Evolutionary conservation across 2,113 vertebrate genomes (phyloP), one percentile per base, ranked within the genome.

Genomic region (Poecilia latipinna): DNA sequence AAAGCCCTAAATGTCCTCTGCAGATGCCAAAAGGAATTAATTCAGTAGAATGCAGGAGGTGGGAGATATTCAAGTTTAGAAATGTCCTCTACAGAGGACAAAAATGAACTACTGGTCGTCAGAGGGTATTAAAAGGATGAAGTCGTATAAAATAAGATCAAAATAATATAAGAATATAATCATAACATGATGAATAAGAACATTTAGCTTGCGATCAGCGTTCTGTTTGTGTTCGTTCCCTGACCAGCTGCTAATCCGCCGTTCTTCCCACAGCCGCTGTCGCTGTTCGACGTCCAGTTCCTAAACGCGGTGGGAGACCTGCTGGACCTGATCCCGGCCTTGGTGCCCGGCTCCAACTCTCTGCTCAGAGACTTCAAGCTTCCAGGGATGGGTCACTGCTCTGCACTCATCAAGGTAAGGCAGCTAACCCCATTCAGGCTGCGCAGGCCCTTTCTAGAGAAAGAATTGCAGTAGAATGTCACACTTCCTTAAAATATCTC

Each of bases 361-460:
- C 24, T 0, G 4, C 84, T 80, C 39, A 48, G 87, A 57, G 70
- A 85, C 67, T 89, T 81, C 33, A 88, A 86, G 87, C 88, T 60
- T 84, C 93, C 95, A 74, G 95, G 95, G 54, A 97, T 97, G 96
- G 97, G 96, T 2, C 97, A 97, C 88, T 98, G 97, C 86, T 98
- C 97, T 39, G 97, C 96, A 1, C 96, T 98, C 35, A 98, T 98
- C 72, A 98, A 98, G 97, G 97, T 98, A 64, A 91, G 89, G 94
- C 91, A 87, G 91, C 78, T 89, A 63, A 73, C 7, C 57, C 17
- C 15, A 11, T 15, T 26, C 63, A n/a, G 35, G 12, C 61, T 68
- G 61, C 12, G 2, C 19, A 6, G 22, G 7, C 44, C 17, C 13
- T 7, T 19, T 19, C 51, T 3, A 57, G 8, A 57, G 7, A 3